Conservation (phyloP, 2,113 vertebrate species). For the Saimiri boliviensis region DNA sequence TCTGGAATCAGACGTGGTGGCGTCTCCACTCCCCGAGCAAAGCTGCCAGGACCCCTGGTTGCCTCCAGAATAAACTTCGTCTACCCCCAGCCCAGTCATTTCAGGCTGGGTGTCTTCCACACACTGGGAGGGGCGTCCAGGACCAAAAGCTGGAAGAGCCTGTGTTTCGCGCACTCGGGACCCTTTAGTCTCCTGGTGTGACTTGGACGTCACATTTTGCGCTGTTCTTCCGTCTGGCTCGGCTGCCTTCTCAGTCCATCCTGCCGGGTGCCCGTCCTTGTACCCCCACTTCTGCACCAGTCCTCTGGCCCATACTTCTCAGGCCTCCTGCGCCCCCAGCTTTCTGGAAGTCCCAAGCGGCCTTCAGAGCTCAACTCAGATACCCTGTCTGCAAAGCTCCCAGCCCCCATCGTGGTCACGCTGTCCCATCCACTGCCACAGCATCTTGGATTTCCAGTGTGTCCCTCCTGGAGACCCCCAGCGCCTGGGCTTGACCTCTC, state of each 20-base stretch:
- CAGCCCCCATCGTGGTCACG: rapidly evolving
- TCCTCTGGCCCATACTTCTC: not conserved
- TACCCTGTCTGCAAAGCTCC: not conserved
- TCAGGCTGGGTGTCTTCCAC: not conserved
- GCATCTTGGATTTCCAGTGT: not conserved
- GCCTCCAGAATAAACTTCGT: not conserved
- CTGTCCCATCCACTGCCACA: not conserved
- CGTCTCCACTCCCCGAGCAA: rapidly evolving
- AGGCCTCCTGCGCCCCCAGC: not conserved
- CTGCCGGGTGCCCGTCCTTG: rapidly evolving
- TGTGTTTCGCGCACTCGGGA: not conserved
- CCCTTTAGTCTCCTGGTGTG: not conserved
- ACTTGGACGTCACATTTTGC: not conserved
- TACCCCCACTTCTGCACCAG: not conserved
- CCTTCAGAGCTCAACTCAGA: not conserved
- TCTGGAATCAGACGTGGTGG: not conserved
- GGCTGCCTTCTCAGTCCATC: not conserved
- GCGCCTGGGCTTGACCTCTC: not conserved
- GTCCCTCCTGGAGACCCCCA: not conserved
- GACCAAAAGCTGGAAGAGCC: not conserved
- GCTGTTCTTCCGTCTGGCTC: not conserved
- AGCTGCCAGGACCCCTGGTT: not conserved
- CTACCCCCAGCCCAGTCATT: not conserved
- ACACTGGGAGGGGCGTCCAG: rapidly evolving
- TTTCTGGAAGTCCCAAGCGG: not conserved